These are phyloP conservation scores for Isichthys henryi DNA, from an alignment of 2,113 vertebrate genomes.

Conservation along the genomic window DNA sequence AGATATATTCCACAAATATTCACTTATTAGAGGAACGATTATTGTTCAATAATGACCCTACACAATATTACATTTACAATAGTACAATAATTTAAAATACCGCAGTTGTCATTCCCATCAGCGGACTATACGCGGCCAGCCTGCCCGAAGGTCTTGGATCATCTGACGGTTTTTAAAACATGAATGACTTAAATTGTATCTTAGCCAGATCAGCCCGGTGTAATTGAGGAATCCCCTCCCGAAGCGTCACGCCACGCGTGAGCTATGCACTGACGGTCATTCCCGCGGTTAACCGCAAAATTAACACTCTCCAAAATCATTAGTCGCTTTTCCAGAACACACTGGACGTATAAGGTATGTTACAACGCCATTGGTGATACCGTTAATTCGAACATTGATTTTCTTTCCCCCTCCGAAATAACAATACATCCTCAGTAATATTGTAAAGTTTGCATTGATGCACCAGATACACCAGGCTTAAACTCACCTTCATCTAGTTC, in stretches of 20 bases:
- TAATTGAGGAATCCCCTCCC: background rate
- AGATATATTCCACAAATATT: background rate
- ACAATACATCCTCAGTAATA: background rate
- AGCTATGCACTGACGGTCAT: background rate
- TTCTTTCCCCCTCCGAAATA: background rate
- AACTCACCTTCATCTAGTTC: conserved; percentile 76
- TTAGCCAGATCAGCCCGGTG: background rate
- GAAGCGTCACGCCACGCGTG: background rate
- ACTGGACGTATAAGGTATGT: background rate
- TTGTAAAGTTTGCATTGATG: background rate
- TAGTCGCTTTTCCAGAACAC: background rate
- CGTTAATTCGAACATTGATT: background rate
- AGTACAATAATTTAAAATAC: background rate
- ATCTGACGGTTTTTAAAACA: background rate
- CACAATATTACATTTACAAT: background rate
- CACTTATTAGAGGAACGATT: background rate
- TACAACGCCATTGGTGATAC: background rate
- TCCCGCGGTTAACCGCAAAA: background rate
- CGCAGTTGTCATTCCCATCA: background rate
- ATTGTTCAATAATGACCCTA: background rate
- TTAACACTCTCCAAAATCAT: background rate
- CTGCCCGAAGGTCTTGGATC: background rate
- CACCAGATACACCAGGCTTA: background rate
- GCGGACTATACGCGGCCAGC: background rate
- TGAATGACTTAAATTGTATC: background rate